These are phyloP conservation scores for Xestobium rufovillosum DNA, from an alignment of 2,888 invertebrate species.

Conservation along the genomic window DNA sequence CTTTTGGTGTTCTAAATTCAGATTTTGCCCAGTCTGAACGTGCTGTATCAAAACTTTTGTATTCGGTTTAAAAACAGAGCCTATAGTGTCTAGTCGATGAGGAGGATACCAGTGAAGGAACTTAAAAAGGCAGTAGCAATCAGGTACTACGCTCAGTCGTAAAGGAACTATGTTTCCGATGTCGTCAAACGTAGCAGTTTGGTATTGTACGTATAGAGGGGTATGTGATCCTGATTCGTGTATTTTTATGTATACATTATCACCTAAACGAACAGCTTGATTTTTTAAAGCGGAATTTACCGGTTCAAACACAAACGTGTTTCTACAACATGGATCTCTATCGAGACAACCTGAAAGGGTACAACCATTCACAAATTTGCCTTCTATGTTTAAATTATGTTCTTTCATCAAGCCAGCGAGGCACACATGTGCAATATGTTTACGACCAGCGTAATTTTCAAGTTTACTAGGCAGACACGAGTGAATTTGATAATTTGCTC, in stretches of 20 bases:
- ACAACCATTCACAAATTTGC: slow-evolving; percentile 45
- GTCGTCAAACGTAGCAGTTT: slow-evolving; percentile 34
- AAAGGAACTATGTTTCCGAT: slow-evolving; percentile 32
- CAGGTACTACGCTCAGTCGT: slow-evolving; percentile 33
- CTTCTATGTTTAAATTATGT: slow-evolving; percentile 40
- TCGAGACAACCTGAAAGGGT: slow-evolving; percentile 45
- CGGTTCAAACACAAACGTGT: slow-evolving; percentile 42
- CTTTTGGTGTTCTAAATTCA: slow-evolving; percentile 33
- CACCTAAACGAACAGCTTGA: slow-evolving; percentile 34
- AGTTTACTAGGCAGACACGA: no score
- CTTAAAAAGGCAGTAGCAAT: slow-evolving; percentile 39
- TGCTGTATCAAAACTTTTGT: slow-evolving; percentile 36
- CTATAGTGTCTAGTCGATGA: slow-evolving; percentile 31
- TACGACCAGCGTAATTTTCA: no score
- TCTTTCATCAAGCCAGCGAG: slow-evolving; percentile 47
- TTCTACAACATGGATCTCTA: slow-evolving; percentile 44
- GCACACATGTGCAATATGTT: no score
- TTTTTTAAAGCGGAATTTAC: slow-evolving; percentile 24
- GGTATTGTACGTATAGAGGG: slow-evolving; percentile 36
- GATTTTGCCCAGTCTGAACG: slow-evolving; percentile 37
- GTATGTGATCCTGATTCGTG: slow-evolving; percentile 26
- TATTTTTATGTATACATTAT: slow-evolving; percentile 36
- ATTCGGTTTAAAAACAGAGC: slow-evolving; percentile 33
- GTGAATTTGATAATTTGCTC: slow-evolving; percentile 45
- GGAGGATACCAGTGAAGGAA: slow-evolving; percentile 35